These are phyloP conservation scores for Drosophila azteca DNA, from an alignment of 1,140 invertebrate species.

Conservation along the genomic window DNA sequence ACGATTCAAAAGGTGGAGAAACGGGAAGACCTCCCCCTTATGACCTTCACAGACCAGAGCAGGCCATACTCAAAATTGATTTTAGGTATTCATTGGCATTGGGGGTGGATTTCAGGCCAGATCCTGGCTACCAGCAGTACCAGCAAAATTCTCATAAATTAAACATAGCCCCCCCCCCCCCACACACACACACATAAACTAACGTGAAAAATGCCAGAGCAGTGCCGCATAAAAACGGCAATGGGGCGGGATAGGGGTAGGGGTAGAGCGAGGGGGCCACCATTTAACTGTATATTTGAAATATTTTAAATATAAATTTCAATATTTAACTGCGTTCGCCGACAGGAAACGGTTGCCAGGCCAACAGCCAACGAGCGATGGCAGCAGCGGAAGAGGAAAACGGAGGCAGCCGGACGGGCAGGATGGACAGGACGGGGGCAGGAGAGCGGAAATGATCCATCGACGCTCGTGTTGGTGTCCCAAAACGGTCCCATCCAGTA, in stretches of 20 bases:
- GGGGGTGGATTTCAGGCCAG: slow-evolving; percentile 7
- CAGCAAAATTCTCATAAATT: slow-evolving; percentile 70
- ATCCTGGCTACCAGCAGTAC: slow-evolving; percentile 5
- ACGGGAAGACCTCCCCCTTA: background rate
- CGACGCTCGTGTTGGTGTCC: slow-evolving; percentile 55
- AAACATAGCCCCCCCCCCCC: slow-evolving; percentile 72
- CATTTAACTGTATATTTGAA: slow-evolving; percentile 78
- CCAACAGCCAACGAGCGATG: slow-evolving; percentile 5
- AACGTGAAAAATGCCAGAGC: slow-evolving; percentile 71
- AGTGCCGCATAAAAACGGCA: slow-evolving; percentile 15
- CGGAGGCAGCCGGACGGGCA: background rate
- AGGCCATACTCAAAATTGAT: slow-evolving; percentile 56
- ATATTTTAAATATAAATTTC: slow-evolving; percentile 82
- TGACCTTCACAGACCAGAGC: slow-evolving; percentile 48
- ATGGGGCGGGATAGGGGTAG: too few species aligned
- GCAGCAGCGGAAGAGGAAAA: slow-evolving; percentile 44
- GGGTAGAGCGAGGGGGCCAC: background rate
- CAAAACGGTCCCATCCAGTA: slow-evolving; percentile 21
- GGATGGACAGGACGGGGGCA: slow-evolving; percentile 32
- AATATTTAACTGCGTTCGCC: slow-evolving; percentile 77
- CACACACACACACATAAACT: slow-evolving; percentile 76
- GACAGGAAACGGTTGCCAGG: slow-evolving; percentile 71
- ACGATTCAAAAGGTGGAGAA: slow-evolving; percentile 27
- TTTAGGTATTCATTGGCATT: slow-evolving; percentile 73
- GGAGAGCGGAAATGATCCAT: slow-evolving; percentile 80